Percentiles rank a stretch among this genome's conserved stretches.
Evolutionary conservation across 2,888 invertebrate species (phyloP).

Genomic region (Onthophagus sagittarius): DNA sequence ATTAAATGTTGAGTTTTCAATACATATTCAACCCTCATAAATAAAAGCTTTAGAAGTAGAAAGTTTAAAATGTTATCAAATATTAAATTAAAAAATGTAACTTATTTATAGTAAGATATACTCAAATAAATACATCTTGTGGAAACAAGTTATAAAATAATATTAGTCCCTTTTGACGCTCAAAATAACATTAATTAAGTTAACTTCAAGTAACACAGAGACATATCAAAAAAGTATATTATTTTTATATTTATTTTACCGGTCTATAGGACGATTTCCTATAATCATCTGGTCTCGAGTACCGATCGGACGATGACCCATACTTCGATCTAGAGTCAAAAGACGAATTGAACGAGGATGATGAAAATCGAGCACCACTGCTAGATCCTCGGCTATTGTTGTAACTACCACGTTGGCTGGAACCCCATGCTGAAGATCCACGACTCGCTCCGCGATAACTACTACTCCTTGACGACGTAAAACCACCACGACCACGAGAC

Average conservation of each 20-base stretch:
- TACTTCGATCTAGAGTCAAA: slow-evolving; percentile 42
- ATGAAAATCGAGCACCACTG: slow-evolving; percentile 34
- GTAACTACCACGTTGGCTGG: slow-evolving; percentile 29
- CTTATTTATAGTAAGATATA: slow-evolving; percentile 27
- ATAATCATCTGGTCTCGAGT: slow-evolving; percentile 41
- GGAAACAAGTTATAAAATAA: slow-evolving; percentile 24
- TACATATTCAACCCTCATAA: too few species aligned
- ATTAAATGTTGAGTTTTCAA: too few species aligned
- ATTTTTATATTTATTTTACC: slow-evolving; percentile 32
- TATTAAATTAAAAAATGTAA: slow-evolving; percentile 19
- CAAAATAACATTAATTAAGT: slow-evolving; percentile 27
- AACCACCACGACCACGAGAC: slow-evolving; percentile 39
- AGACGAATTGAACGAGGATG: slow-evolving; percentile 34
- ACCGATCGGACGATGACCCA: slow-evolving; percentile 38
- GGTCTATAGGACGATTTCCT: slow-evolving; percentile 40
- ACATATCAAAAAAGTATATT: slow-evolving; percentile 24
- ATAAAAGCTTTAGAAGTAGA: slow-evolving; percentile 6
- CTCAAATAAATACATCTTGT: slow-evolving; percentile 25
- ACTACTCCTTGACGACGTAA: slow-evolving; percentile 34
- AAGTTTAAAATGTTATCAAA: not conserved
- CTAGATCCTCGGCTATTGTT: slow-evolving; percentile 31
- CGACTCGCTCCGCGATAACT: slow-evolving; percentile 36
- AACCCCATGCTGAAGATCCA: slow-evolving; percentile 36
- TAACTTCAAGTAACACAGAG: slow-evolving; percentile 34
- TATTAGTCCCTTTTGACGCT: slow-evolving; percentile 34